Percentiles rank a stretch among this genome's conserved stretches.
Evolutionary conservation across 1,140 invertebrate genomes (phyloP).

Genomic region (Megathymus violae): DNA sequence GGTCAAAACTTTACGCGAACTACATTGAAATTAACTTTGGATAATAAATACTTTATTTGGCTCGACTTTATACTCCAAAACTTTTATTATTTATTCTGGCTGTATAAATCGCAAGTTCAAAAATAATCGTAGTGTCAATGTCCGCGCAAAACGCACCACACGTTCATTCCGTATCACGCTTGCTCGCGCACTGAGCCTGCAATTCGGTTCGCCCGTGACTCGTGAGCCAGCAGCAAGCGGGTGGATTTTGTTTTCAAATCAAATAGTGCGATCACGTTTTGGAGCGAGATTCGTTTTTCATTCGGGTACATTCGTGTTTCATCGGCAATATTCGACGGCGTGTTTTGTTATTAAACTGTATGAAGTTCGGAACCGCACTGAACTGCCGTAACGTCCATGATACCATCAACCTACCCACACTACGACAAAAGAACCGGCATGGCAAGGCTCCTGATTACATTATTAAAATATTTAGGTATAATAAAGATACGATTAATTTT

Average conservation of each 20-base stretch:
- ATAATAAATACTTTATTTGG: slow-evolving; percentile 68
- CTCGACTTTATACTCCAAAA: slow-evolving; percentile 78
- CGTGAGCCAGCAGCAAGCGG: slow-evolving; percentile 65
- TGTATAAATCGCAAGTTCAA: slow-evolving; percentile 72
- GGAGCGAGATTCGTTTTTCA: slow-evolving; percentile 75
- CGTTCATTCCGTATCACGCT: slow-evolving; percentile 83
- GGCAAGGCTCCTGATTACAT: slow-evolving; percentile 25
- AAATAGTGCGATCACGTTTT: slow-evolving; percentile 80
- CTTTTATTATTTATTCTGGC: slow-evolving; percentile 62
- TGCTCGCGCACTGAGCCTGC: slow-evolving; percentile 76
- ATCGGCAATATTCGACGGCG: slow-evolving; percentile 58
- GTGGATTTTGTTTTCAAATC: slow-evolving; percentile 82
- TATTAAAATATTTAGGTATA: slow-evolving; percentile 4
- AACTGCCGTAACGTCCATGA: slow-evolving; percentile 49
- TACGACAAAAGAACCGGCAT: slow-evolving; percentile 42
- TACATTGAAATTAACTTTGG: slow-evolving; percentile 62
- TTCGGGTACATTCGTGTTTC: slow-evolving; percentile 60
- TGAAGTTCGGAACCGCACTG: not conserved
- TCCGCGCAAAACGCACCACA: slow-evolving; percentile 82
- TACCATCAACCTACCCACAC: slow-evolving; percentile 39
- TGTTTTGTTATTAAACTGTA: slow-evolving; percentile 61
- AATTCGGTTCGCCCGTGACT: slow-evolving; percentile 66
- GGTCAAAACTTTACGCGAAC: slow-evolving; percentile 80
- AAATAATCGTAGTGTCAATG: slow-evolving; percentile 78
- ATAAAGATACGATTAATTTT: too few species aligned